Conservation (phyloP, 1,140 invertebrate species). For the Macrobrachium rosenbergii region DNA sequence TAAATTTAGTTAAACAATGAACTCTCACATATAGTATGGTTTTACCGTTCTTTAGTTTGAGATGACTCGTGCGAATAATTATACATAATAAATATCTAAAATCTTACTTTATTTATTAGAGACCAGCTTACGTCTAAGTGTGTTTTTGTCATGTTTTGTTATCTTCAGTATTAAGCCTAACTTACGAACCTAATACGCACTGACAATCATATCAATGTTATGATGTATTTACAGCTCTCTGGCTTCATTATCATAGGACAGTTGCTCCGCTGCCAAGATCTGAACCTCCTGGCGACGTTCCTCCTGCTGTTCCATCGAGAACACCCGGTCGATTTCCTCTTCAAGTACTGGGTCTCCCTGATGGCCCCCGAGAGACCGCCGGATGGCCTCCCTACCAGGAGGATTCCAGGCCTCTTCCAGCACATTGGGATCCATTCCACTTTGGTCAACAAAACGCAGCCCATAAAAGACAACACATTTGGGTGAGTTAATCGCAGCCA, state of each 20-base stretch:
- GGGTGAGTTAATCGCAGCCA: conserved; percentile 19
- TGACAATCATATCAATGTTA: neutral
- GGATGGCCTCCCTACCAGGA: conserved; percentile 59
- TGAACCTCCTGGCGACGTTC: conserved; percentile 67
- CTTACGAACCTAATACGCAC: neutral
- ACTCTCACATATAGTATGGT: no score
- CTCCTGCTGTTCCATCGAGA: conserved; percentile 69
- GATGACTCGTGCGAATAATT: no score
- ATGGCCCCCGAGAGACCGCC: conserved; percentile 65
- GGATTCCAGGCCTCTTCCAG: conserved; percentile 69
- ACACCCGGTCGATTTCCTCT: conserved; percentile 69
- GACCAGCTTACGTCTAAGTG: no score
- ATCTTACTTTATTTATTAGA: no score
- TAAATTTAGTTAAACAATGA: no score
- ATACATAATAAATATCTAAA: no score
- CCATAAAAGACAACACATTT: conserved; percentile 63
- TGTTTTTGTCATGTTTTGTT: no score
- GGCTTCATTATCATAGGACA: conserved; percentile 70
- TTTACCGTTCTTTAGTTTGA: no score
- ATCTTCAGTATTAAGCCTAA: no score
- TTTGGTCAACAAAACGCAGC: conserved; percentile 64
- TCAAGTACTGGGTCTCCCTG: conserved; percentile 66
- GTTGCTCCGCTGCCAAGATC: conserved; percentile 68
- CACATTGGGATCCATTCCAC: conserved; percentile 69
- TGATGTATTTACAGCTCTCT: conserved; percentile 54